Evolutionary conservation across 2,888 invertebrate species (phyloP).

Genomic region (Anaspis maculata): DNA sequence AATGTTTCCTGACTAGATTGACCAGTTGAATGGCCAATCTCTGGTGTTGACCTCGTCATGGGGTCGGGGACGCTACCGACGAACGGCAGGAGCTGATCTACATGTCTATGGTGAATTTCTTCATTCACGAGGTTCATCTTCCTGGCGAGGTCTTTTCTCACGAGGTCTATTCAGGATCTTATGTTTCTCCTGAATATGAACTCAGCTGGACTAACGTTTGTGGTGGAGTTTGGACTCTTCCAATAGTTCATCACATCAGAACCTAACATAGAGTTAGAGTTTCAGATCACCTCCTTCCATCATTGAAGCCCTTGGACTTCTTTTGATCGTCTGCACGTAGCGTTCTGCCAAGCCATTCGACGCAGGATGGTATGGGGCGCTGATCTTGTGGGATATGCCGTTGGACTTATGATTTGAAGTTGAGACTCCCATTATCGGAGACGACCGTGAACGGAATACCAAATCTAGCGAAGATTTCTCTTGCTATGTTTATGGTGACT

Average conservation of each 20-base stretch:
- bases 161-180: neutral
- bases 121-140: neutral
- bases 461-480: constrained; percentile 1
- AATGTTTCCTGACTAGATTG: too few relatives aligned
- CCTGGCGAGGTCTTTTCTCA: neutral
- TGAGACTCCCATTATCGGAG: constrained; percentile 5
- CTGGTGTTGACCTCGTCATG: neutral
- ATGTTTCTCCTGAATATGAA: neutral
- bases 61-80: neutral
- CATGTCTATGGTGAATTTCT: neutral
- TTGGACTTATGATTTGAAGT: constrained; percentile 3
- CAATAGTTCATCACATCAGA: neutral
- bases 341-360: constrained; percentile 11
- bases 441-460: constrained; percentile 3
- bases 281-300: neutral
- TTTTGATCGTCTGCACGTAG: constrained; percentile 6
- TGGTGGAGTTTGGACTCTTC: neutral
- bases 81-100: neutral
- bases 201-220: neutral
- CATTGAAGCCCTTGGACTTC: neutral
- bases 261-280: neutral
- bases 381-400: constrained; percentile 6
- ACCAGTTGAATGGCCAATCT: neutral
- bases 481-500: constrained; percentile 1
- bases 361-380: constrained; percentile 10